A percentile compares a stretch with the other conserved stretches of the same genome.
These are phyloP conservation scores for Conus ventricosus DNA, from an alignment of 1,140 invertebrate species.

Conservation along the genomic window DNA sequence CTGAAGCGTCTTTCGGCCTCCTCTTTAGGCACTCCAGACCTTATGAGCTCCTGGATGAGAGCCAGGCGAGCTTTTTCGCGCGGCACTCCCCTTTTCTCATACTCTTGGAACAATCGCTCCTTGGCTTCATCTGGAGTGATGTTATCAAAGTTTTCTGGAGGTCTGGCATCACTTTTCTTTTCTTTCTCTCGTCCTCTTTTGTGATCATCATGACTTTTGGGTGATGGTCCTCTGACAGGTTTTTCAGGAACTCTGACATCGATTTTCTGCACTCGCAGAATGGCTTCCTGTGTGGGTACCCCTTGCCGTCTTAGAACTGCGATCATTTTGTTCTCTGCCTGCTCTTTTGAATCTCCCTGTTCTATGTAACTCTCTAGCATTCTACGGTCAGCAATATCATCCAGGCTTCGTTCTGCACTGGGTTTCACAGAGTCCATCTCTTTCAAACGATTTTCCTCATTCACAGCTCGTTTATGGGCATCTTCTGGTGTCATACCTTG, in stretches of 20 bases:
- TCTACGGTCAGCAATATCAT: background rate
- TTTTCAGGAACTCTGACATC: background rate
- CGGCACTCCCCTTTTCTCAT: conserved; percentile 26
- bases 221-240: background rate
- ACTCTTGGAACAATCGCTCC: conserved; percentile 29
- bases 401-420: background rate
- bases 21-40: conserved; percentile 19
- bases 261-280: conserved; percentile 30
- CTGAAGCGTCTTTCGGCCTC: conserved; percentile 22
- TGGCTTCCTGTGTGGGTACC: conserved; percentile 28
- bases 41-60: conserved; percentile 27
- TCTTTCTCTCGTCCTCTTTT: background rate
- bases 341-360: background rate
- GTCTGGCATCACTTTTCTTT: background rate
- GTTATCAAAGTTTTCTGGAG: conserved; percentile 7
- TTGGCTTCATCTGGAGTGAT: conserved; percentile 26
- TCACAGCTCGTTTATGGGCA: background rate
- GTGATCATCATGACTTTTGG: background rate
- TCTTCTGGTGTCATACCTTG: conserved; percentile 24
- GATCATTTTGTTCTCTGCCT: conserved; percentile 32
- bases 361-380: conserved; percentile 20
- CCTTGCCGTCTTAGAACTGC: conserved; percentile 18
- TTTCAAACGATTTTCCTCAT: conserved; percentile 17
- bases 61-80: conserved; percentile 16
- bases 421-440: background rate